These are phyloP conservation scores for Ceratosolen solmsi DNA, from an alignment of 1,140 invertebrate genomes.

Conservation along the genomic window DNA sequence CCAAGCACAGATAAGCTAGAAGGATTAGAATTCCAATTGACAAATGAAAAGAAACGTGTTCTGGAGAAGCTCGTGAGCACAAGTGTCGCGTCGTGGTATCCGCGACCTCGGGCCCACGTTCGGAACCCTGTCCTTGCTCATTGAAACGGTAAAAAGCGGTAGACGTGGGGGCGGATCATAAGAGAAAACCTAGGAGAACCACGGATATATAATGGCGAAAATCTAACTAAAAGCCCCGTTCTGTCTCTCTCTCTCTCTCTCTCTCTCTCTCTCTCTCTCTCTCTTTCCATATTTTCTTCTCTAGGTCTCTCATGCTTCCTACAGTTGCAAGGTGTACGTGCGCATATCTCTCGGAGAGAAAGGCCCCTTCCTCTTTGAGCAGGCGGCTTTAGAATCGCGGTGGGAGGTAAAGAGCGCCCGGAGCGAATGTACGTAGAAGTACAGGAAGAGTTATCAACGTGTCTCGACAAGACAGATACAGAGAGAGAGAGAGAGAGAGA, in stretches of 20 bases:
- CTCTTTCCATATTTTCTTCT: background rate
- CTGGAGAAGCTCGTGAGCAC: too few relatives aligned
- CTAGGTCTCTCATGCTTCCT: background rate
- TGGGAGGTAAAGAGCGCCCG: slow-evolving; percentile 15
- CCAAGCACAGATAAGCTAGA: too few relatives aligned
- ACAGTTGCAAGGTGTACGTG: slow-evolving; percentile 6
- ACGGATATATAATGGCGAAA: background rate
- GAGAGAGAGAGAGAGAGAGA: slow-evolving; percentile 20
- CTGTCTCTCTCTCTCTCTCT: background rate
- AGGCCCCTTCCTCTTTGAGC: background rate
- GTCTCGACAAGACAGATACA: background rate
- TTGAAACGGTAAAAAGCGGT: slow-evolving; percentile 14
- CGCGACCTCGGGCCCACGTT: background rate
- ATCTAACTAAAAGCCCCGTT: background rate
- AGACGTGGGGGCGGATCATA: background rate
- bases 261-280: slow-evolving; percentile 10
- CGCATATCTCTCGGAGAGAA: slow-evolving; percentile 25
- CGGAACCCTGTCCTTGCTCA: slow-evolving; percentile 23
- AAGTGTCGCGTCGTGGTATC: background rate
- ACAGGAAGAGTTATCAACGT: slow-evolving; percentile 16
- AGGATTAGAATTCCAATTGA: too few relatives aligned
- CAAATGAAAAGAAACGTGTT: too few relatives aligned
- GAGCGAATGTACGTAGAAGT: background rate
- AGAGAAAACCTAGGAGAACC: background rate
- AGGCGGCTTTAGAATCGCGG: background rate